phyloP scores from a whole-genome alignment of 2,113 vertebrate species.

The Phasianus colchicus region DNA sequence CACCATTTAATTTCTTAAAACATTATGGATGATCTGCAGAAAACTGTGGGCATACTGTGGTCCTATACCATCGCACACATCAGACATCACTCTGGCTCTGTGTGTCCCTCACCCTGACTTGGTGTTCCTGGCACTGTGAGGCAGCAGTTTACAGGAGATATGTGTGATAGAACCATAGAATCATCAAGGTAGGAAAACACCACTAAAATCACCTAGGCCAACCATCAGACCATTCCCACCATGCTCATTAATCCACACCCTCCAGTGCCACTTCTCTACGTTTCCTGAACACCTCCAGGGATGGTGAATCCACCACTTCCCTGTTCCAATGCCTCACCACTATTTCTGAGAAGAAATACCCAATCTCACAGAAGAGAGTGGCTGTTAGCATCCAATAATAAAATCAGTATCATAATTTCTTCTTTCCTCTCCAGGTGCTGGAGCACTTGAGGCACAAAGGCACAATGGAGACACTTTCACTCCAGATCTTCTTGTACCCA shows the following conservation, averaged over 20 bases:
- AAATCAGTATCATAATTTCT: background rate
- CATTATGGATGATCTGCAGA: background rate
- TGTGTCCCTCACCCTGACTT: fast-evolving
- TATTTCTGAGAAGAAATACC: too few species aligned
- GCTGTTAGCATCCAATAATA: background rate
- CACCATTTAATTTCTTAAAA: background rate
- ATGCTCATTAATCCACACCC: too few species aligned
- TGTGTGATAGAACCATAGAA: background rate
- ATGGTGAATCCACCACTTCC: too few species aligned
- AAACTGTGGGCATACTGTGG: background rate
- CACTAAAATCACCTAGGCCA: too few species aligned
- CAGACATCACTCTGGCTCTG: background rate
- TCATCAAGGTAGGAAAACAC: too few species aligned
- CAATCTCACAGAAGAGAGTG: background rate
- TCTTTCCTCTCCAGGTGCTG: background rate
- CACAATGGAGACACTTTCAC: background rate
- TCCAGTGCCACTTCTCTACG: too few species aligned
- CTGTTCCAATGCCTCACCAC: too few species aligned
- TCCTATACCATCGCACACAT: background rate
- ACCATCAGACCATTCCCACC: too few species aligned
- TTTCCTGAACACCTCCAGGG: too few species aligned
- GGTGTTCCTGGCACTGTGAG: fast-evolving
- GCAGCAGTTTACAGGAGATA: background rate
- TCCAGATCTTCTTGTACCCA: background rate
- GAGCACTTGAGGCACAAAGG: background rate